Evolutionary conservation across 2,113 vertebrate species (phyloP), one percentile per base, ranked within the genome.

Genomic region (Brevimyrus niger): DNA sequence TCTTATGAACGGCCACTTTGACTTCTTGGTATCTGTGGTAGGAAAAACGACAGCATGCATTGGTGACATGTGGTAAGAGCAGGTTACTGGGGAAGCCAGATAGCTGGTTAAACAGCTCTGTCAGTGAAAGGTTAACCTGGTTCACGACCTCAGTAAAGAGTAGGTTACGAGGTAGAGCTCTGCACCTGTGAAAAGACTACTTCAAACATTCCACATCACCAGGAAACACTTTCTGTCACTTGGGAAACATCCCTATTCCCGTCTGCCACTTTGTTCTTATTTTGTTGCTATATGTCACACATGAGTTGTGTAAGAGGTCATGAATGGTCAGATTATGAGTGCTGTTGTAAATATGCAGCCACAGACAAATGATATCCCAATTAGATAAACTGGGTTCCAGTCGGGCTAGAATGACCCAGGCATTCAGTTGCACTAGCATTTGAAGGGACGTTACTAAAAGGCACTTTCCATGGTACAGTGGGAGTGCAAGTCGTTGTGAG

Each of bases 1-100:
- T 90, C 94, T 97, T 27, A 94, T 94, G 92, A 99, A 98, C n/a
- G 96, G 97, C 97, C 97, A 98, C 94, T 97, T 97, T 89, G 95
- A 92, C 91, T 98, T 99, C 95, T 97, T 98, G 35, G 96, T 95
- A 91, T 97, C 97, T 98, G 90, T n/a, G n/a, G 89, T 91, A 61
- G 90, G 38, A 42, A 87, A 38, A 86, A 90, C 87, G 65, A 93
- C 7, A 87, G 88, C 88, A 92, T 48, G 85, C 7, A 42, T 19
- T 51, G 46, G 27, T 51, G 27, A 55, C 13, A 19, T 44, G 11
- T 50, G 46, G 44, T 31, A 47, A 7, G n/a, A 87, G 50, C n/a
- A 31, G 13, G 8, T 13, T 73, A 44, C 48, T 21, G 31, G 50
- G 27, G 48, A 55, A 55, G 48, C 47, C 31, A 35, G 13, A 53